Conservation (phyloP, 2,113 vertebrate species). For the Girardinichthys multiradiatus region DNA sequence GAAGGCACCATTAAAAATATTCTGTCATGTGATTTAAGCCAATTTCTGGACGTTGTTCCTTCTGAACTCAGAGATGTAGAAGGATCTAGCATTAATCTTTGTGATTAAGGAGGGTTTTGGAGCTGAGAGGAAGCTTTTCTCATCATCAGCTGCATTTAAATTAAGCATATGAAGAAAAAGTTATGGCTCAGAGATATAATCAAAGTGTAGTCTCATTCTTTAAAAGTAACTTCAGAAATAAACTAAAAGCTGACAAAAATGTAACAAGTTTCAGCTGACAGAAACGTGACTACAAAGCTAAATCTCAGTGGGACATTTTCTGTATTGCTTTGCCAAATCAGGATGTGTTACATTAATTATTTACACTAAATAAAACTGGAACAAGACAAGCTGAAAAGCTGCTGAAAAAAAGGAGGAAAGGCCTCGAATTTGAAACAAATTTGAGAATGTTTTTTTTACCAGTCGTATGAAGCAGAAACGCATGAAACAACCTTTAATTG, state of each 20-base stretch:
- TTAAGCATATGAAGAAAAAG: neutral
- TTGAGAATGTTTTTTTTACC: neutral
- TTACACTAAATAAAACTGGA: neutral
- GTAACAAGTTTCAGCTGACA: neutral
- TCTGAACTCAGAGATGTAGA: neutral
- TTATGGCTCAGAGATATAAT: neutral
- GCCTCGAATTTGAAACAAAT: neutral
- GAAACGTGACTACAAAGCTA: neutral
- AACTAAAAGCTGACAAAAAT: neutral
- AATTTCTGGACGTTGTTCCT: neutral
- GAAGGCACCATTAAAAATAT: neutral
- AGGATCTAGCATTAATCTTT: neutral
- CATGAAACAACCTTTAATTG: neutral
- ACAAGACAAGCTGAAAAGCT: neutral
- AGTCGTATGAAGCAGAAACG: neutral
- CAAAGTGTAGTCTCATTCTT: neutral
- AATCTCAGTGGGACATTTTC: neutral
- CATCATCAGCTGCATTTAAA: neutral
- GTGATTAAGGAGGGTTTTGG: neutral
- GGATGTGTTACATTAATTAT: conserved; percentile 4
- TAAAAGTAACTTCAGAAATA: neutral
- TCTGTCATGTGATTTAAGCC: neutral
- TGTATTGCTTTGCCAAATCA: conserved; percentile 10
- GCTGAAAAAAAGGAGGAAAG: neutral
- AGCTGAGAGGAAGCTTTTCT: neutral